Evolutionary conservation across 1,140 invertebrate genomes (phyloP), one percentile per base, ranked within the genome.

Genomic region (Ips nitidus): DNA sequence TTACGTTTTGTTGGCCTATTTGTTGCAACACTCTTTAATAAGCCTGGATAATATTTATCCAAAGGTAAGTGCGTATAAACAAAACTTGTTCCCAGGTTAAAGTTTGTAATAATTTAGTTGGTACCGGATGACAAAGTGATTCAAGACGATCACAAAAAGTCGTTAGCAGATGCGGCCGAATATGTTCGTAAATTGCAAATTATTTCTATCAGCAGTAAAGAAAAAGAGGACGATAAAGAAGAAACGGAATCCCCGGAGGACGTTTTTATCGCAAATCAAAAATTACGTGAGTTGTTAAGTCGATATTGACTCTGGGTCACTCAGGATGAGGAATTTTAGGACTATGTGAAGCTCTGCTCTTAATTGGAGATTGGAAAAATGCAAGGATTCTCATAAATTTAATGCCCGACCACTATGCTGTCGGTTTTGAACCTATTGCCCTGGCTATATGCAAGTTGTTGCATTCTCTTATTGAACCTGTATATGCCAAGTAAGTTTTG

Each of bases 311-410:
- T 22, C 22, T 22, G 22, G 22, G 22, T 22, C 22, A 22, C 22
- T 22, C 22, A 22, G 22, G 22, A 22, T 22, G 22, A 22, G 22
- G 22, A 22, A 6, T 68, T 69, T 53, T 98, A 75, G 91, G 94
- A 41, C 82, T 99, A 3, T 92, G 93, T 78, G 92, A 97, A 80
- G 94, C 94, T 1, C 80, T 98, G 2, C 79, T 98, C 2, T 86
- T 89, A 74, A 87, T 98, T 71, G 96, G 94, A 36, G 93, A 94
- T 74, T 98, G 96, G 96, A 86, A 89, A 6, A 91, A 92, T 76
- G 94, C 93, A 4, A 84, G 89, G 63, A 84, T 85, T 58, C 83
- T 99, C 45, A 89, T 95, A 37, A 88, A 89, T 66, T 85, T 89
- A 62, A 84, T 98, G 65, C 97, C 97, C 1, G 90, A 94, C 53